A percentile compares a stretch with the other conserved stretches of the same genome.
phyloP scores from a whole-genome alignment of 2,888 invertebrate species.

The Cheilosia impressa region DNA sequence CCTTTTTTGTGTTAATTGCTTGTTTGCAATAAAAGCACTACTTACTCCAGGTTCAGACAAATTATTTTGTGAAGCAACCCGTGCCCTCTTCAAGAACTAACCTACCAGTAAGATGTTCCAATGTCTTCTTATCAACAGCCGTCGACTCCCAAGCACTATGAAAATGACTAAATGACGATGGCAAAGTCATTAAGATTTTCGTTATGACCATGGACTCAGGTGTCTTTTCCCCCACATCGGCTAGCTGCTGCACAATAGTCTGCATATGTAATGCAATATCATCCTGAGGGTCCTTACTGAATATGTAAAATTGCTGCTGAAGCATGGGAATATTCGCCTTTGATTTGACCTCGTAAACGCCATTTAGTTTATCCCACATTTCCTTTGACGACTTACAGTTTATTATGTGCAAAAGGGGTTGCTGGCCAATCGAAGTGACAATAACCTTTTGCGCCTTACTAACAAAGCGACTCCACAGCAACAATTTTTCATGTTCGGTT shows the following conservation, averaged over 20 bases:
- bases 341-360: slow-evolving; percentile 78
- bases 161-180: slow-evolving; percentile 75
- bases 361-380: slow-evolving; percentile 71
- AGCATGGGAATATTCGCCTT: slow-evolving; percentile 78
- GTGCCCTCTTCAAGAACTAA: no score
- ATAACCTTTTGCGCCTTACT: slow-evolving; percentile 31
- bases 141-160: slow-evolving; percentile 75
- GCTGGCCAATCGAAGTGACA: slow-evolving; percentile 33
- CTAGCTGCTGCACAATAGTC: slow-evolving; percentile 55
- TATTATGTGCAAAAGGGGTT: slow-evolving; percentile 63
- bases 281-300: slow-evolving; percentile 56
- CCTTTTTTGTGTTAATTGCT: no score
- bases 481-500: slow-evolving; percentile 22
- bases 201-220: slow-evolving; percentile 74
- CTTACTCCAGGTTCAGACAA: no score
- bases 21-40: no score
- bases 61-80: no score
- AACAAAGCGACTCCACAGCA: slow-evolving; percentile 43
- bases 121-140: no score
- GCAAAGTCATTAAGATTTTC: slow-evolving; percentile 76
- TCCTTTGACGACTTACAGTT: slow-evolving; percentile 61
- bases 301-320: slow-evolving; percentile 77
- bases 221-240: slow-evolving; percentile 64
- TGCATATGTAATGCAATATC: slow-evolving; percentile 64
- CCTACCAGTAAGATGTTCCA: no score